A percentile compares a stretch with the other conserved stretches of the same genome.
Conservation (phyloP, 1,140 invertebrate species). For the Caerostris extrusa region DNA sequence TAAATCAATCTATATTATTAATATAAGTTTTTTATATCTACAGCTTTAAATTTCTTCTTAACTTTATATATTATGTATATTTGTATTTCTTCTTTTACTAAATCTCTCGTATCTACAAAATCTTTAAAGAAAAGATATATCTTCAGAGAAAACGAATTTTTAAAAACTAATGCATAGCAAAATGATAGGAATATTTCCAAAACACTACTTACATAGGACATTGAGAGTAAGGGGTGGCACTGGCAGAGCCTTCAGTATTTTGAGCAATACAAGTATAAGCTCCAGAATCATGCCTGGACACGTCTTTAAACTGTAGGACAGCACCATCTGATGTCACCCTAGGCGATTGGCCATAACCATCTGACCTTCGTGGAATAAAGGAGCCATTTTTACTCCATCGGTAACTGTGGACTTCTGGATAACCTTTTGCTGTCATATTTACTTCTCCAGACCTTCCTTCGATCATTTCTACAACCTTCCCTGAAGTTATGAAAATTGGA, state of each 20-base stretch:
- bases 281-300: slow-evolving; percentile 92
- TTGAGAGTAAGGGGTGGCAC: slow-evolving; percentile 76
- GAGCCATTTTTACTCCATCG: slow-evolving; percentile 86
- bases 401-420: slow-evolving; percentile 90
- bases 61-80: too few relatives aligned
- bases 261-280: slow-evolving; percentile 93
- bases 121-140: too few relatives aligned
- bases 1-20: too few relatives aligned
- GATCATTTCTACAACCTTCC: slow-evolving; percentile 84
- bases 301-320: slow-evolving; percentile 81
- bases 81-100: too few relatives aligned
- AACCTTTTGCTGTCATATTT: slow-evolving; percentile 90
- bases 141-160: too few relatives aligned
- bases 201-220: slow-evolving; percentile 78
- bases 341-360: not conserved
- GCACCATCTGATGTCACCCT: slow-evolving; percentile 85
- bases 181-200: not conserved
- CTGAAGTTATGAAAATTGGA: slow-evolving; percentile 82
- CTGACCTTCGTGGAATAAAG: slow-evolving; percentile 23
- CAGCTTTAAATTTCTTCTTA: too few relatives aligned
- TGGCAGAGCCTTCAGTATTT: slow-evolving; percentile 84
- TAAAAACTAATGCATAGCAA: too few relatives aligned
- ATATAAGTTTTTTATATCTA: too few relatives aligned
- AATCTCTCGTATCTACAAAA: too few relatives aligned
- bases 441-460: slow-evolving; percentile 92